Base-by-base conservation (phyloP, 2,888 invertebrate genomes). In the Mayetiola destructor region DNA sequence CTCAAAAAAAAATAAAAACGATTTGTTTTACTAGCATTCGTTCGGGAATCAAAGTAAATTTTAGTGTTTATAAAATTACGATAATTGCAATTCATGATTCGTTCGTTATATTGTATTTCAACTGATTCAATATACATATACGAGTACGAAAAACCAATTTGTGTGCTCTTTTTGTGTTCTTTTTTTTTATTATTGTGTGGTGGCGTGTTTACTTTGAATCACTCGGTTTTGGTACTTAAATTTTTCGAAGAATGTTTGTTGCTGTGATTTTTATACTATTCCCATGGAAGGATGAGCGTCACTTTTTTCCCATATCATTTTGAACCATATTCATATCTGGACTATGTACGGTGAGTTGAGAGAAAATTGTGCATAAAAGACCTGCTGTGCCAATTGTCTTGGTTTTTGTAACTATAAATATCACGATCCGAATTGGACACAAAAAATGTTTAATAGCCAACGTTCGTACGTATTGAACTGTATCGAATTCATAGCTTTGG, bases 51-150 rank as follows among this genome's bases (percentile, higher is more conserved):
- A 27, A 48, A 48, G 23, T 27, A 27, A 27, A 27, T 23, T 48
- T 23, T 48, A 27, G 48, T 48, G 23, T 48, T 48, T 48, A 48
- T 48, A 48, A 48, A 48, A 48, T 48, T 27, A 48, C 48, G 48
- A 48, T 48, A 48, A 48, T 48, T 48, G 48, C 48, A 16, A 48
- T 48, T 27, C 48, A 27, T 48, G 48, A 27, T 48, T 27, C 27
- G 48, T 48, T 27, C 36, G 23, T 3, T 27, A 27, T 48, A 16
- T 23, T 16, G 48, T 48, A 21, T 42, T 27, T 48, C 27, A n/a
- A 27, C 16, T 48, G 39, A 23, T 16, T 23, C 27, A 27, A 27
- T 32, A 16, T 14, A 48, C 16, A 27, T n/a, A n/a, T n/a, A n/a
- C n/a, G 2, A 48, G 9, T n/a, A 42, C 23, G 23, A 48, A 42